Evolutionary conservation across 2,797 vertebrate genomes (phyloP), one percentile per base, ranked within the genome.

Genomic region (Ptychadena robeensis): DNA sequence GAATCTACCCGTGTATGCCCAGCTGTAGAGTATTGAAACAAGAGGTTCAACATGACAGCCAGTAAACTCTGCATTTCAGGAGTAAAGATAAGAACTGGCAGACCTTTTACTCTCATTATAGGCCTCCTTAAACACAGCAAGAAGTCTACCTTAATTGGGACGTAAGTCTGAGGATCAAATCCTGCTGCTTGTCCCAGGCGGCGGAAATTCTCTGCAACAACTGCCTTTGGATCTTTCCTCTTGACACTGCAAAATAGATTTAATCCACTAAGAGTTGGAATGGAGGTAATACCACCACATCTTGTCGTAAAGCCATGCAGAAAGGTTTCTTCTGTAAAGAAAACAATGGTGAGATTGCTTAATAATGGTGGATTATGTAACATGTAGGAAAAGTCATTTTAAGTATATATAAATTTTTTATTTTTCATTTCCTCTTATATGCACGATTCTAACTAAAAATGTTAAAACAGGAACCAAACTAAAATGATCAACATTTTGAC

Each of bases 241-340:
- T 89, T 93, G 30, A 90, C 91, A 88, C 95, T 98, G 88, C 94
- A 92, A 92, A 97, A 97, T 86, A 98, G 94, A 82, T 99, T 99
- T 71, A 96, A 88, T 37, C 97, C 95, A 84, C 95, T 96, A 74
- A 98, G 88, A 3, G 95, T 95, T 3, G 93, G 91, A 88, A 96
- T 90, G 86, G 91, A 95, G 70, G 96, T 97, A 73, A 98, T 95
- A 0, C 97, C 97, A 15, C 97, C 97, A 5, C 87, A 53, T 61
- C 97, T 95, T 10, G 95, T 95, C 25, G 93, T 98, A 91, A 98
- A 98, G 38, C 97, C 97, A 9, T 99, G 97, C 27, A 95, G 92
- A 82, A 99, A 98, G 72, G 86, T 87, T 25, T 92, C 90, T 94
- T 90, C 91, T 93, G 74, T 27, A 72, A 66, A 67, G 82, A 82